Base-by-base conservation (phyloP, 1,140 invertebrate genomes). In the Pectinophora gossypiella region DNA sequence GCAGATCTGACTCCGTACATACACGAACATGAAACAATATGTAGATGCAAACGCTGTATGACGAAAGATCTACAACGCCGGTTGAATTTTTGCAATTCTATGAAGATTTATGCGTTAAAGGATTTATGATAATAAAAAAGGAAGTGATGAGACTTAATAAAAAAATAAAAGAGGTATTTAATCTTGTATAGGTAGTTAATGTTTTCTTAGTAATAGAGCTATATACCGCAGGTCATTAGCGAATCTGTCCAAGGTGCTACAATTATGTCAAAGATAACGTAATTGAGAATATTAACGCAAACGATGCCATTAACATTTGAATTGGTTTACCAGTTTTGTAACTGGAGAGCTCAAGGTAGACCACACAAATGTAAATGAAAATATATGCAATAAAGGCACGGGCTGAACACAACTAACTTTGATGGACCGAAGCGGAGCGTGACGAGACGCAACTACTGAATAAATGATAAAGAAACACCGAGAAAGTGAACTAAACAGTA, bases 371-470 rank as follows among this genome's bases (percentile, higher is more conserved):
- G 13, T 38, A 40, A 12, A 40, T 40, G 36, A 40, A 40, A 40
- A 40, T 40, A 9, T 40, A 48, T 35, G 23, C 16, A 18, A 12
- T n/a, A 48, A 48, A 18, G 35, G 27, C 46, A 48, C 19, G 27
- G 35, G 9, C 20, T 19, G 16, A 46, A 10, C 16, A 9, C 35
- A 12, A 13, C n/a, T n/a, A n/a, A n/a, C n/a, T n/a, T 44, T 27
- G 42, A 43, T 51, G 22, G 21, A 51, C 3, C 51, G 65, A 66
- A 69, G 44, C 59, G 57, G 57, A 65, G 59, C 68, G 72, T 70
- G 59, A 72, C 66, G 56, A 51, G 47, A 65, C 59, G 64, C 65
- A 74, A 74, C 51, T 53, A 62, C 49, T 56, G 23, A 67, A 68
- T 67, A 60, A 56, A 48, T 52, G 51, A 68, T 57, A 65, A 69